phyloP scores from a whole-genome alignment of 1,140 invertebrate genomes.

The Achroia grisella region DNA sequence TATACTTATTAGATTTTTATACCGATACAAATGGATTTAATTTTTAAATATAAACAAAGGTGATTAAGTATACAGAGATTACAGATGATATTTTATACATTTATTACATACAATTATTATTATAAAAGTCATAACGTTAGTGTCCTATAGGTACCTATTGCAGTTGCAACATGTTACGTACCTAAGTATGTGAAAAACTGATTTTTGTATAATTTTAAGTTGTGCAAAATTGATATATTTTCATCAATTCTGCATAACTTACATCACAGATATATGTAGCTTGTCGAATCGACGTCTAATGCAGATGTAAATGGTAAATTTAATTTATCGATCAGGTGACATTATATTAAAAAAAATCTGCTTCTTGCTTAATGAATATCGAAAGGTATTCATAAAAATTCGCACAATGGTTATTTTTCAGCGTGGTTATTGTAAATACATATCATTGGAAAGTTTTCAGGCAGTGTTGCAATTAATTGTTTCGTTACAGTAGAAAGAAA shows the following conservation, averaged over 20 bases:
- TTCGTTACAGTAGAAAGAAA: too few relatives aligned
- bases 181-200: constrained; percentile 36
- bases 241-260: constrained; percentile 15
- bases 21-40: constrained; percentile 73
- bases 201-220: constrained; percentile 33
- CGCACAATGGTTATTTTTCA: constrained; percentile 10
- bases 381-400: too few relatives aligned
- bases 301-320: too few relatives aligned
- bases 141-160: constrained; percentile 39
- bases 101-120: constrained; percentile 73
- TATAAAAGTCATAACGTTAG: constrained; percentile 67
- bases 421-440: constrained; percentile 57
- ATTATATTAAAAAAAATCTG: too few relatives aligned
- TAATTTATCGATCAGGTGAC: too few relatives aligned
- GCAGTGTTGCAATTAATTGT: constrained; percentile 35
- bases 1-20: constrained; percentile 73
- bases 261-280: background rate
- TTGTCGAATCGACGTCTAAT: background rate
- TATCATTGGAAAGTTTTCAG: constrained; percentile 44
- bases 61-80: constrained; percentile 74
- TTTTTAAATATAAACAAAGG: constrained; percentile 73
- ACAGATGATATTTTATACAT: constrained; percentile 74
- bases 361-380: too few relatives aligned
- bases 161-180: constrained; percentile 49
- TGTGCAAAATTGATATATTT: constrained; percentile 24